Percentiles rank a stretch among this genome's conserved stretches.
phyloP scores from a whole-genome alignment of 2,113 vertebrate species.

The Charina bottae region DNA sequence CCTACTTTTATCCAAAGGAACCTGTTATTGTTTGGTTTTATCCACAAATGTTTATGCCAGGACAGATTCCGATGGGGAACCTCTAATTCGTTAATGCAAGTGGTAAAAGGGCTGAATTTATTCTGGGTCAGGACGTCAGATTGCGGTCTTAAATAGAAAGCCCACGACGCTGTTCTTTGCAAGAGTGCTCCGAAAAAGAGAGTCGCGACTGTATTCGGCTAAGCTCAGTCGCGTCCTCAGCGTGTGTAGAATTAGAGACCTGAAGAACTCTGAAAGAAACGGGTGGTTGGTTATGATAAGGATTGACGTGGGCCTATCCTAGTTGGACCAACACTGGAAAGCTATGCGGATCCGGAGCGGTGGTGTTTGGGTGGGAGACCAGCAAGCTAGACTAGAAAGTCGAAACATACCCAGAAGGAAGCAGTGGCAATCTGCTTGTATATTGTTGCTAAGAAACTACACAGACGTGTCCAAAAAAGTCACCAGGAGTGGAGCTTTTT shows the following conservation, averaged over 20 bases:
- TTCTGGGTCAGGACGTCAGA: neutral
- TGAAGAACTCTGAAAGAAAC: neutral
- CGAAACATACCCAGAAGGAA: neutral
- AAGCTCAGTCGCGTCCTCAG: too few relatives aligned
- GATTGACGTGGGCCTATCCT: neutral
- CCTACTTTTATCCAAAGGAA: neutral
- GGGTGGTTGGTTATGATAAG: neutral
- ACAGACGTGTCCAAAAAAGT: neutral
- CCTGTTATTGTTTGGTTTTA: neutral
- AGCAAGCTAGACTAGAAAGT: neutral
- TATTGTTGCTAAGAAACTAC: neutral
- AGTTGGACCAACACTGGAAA: neutral
- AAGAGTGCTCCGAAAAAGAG: neutral
- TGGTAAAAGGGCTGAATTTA: neutral
- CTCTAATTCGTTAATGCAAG: too few relatives aligned
- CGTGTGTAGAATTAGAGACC: neutral
- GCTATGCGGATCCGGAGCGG: neutral
- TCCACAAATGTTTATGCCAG: too few relatives aligned
- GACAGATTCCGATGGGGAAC: neutral
- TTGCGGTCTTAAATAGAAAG: neutral
- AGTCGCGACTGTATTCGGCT: neutral
- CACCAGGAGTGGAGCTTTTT: neutral
- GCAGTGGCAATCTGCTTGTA: neutral
- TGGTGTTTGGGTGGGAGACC: neutral
- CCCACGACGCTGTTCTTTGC: neutral